Evolutionary conservation across 2,888 invertebrate species (phyloP).

Genomic region (Agonopterix arenella): DNA sequence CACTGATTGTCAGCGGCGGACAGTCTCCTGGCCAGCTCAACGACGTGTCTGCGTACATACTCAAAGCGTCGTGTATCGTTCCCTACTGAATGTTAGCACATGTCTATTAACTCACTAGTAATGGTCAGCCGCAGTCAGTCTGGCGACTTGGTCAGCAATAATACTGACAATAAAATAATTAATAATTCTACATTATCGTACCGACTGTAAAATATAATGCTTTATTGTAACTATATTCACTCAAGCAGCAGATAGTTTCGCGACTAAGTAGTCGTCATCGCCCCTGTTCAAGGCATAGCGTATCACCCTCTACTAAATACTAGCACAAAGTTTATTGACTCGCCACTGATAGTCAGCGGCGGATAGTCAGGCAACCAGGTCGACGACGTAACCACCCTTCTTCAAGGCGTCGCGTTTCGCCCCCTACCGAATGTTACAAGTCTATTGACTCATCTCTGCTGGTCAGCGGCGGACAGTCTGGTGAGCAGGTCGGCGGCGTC

Average conservation of each 20-base stretch:
- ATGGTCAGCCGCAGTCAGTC: constrained; percentile 67
- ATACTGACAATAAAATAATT: too few species aligned
- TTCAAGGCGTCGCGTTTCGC: constrained; percentile 84
- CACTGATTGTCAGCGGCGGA: constrained; percentile 69
- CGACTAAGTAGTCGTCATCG: too few species aligned
- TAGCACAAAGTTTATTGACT: not conserved
- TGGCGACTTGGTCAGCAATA: constrained; percentile 80
- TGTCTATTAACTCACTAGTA: constrained; percentile 44
- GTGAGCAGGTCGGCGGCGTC: constrained; percentile 77
- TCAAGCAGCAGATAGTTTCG: too few species aligned
- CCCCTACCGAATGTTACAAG: constrained; percentile 31
- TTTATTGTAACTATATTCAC: too few species aligned
- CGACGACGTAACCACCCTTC: constrained; percentile 69
- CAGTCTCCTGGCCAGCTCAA: constrained; percentile 77
- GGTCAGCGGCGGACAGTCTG: constrained; percentile 70
- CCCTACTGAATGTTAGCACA: constrained; percentile 31
- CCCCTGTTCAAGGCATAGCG: constrained; percentile 80
- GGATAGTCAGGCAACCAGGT: constrained; percentile 77
- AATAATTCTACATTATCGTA: too few species aligned
- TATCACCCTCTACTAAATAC: constrained; percentile 81
- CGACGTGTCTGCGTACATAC: constrained; percentile 68
- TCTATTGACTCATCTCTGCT: constrained; percentile 49
- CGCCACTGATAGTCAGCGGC: constrained; percentile 66
- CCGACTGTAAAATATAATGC: too few species aligned
- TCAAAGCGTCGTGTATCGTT: constrained; percentile 84